phyloP scores from a whole-genome alignment of 2,888 invertebrate species.

The Malachius bipustulatus region DNA sequence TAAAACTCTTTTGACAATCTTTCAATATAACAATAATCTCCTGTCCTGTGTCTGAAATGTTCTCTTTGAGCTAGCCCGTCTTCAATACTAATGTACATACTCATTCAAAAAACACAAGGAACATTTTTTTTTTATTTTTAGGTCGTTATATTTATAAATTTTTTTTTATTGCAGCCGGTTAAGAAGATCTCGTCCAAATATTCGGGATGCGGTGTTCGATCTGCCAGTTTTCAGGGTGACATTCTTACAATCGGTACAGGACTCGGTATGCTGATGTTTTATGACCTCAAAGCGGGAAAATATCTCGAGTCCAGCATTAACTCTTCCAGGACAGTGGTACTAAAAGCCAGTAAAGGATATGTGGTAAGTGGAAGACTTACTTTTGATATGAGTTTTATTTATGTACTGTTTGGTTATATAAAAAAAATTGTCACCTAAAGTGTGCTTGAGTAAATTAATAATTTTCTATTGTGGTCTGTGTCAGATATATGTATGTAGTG shows the following conservation, averaged over 20 bases:
- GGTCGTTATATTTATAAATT: too few relatives aligned
- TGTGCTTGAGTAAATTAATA: too few relatives aligned
- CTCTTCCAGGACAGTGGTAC: conserved; percentile 73
- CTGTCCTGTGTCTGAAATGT: conserved; percentile 2
- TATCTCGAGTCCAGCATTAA: conserved; percentile 86
- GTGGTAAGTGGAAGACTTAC: conserved; percentile 56
- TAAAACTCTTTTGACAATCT: background rate
- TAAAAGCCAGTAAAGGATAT: conserved; percentile 80
- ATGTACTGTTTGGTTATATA: too few relatives aligned
- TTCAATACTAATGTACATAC: too few relatives aligned
- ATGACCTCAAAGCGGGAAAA: conserved; percentile 82
- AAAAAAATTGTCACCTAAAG: too few relatives aligned
- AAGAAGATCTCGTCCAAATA: conserved; percentile 76
- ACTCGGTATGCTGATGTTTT: conserved; percentile 83
- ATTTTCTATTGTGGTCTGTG: too few relatives aligned
- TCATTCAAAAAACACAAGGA: too few relatives aligned
- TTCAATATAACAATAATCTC: conserved; percentile 7
- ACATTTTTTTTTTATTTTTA: too few relatives aligned
- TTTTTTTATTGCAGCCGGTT: conserved; percentile 49
- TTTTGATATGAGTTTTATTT: too few relatives aligned
- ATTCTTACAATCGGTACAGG: conserved; percentile 91
- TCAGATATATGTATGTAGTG: too few relatives aligned
- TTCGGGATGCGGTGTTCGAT: conserved; percentile 84
- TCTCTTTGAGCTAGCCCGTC: too few relatives aligned
- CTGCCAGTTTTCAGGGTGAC: conserved; percentile 81